Conservation (phyloP, 2,113 vertebrate genomes). For the Carassius auratus region DNA sequence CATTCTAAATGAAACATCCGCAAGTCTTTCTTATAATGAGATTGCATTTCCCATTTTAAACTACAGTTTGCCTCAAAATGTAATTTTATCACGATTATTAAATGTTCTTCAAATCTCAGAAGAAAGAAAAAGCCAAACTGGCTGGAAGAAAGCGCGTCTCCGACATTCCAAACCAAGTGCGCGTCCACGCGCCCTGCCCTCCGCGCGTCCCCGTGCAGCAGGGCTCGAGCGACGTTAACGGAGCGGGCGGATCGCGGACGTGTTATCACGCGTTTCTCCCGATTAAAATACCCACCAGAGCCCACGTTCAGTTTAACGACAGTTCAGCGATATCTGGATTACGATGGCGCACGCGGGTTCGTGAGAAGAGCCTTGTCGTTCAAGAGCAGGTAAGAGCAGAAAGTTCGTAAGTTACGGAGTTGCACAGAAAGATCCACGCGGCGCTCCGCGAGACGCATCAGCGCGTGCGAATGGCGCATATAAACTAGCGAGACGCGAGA, state of each 20-base stretch:
- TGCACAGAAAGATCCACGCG: constrained; percentile 44
- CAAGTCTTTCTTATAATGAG: background rate
- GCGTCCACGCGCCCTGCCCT: constrained; percentile 69
- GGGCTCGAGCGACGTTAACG: constrained; percentile 69
- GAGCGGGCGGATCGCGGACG: constrained; percentile 39
- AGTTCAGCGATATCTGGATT: constrained; percentile 49
- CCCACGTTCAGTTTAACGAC: constrained; percentile 44
- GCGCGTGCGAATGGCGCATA: constrained; percentile 17
- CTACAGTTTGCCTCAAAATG: background rate
- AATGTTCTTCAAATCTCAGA: background rate
- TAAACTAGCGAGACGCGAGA: background rate
- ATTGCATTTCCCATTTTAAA: background rate
- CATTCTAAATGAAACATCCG: background rate
- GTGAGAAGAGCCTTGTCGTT: constrained; percentile 32
- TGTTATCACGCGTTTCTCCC: constrained; percentile 43
- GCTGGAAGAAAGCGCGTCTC: constrained; percentile 36
- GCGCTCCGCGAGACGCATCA: constrained; percentile 14
- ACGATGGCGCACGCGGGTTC: constrained; percentile 36
- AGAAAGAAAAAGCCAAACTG: background rate
- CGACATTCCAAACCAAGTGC: constrained; percentile 51
- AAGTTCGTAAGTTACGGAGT: constrained; percentile 62
- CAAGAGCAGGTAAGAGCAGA: constrained; percentile 62
- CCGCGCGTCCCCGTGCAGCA: constrained; percentile 56
- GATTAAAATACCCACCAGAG: constrained; percentile 55
- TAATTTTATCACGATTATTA: background rate